Conservation (phyloP, 35 echinoderm and acorn worm species). For the Ptychodera flava region DNA sequence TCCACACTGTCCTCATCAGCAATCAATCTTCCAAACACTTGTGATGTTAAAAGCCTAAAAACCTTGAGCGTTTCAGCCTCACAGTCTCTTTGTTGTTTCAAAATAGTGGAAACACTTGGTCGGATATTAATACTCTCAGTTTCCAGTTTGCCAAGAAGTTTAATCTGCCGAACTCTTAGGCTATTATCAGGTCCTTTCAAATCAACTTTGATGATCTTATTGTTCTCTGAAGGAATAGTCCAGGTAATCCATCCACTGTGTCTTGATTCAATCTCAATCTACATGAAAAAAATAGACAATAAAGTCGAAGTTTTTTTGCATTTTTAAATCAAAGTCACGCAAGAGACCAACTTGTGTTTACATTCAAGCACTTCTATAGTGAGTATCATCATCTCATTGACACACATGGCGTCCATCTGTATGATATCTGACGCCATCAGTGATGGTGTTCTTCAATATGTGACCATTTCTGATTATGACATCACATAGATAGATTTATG, state of each 20-base stretch:
- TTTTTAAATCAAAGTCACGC: too few species aligned
- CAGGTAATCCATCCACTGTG: slow-evolving; percentile 92
- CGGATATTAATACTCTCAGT: slow-evolving; percentile 37
- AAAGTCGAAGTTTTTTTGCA: too few species aligned
- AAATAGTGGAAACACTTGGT: slow-evolving; percentile 13
- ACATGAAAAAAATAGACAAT: too few species aligned
- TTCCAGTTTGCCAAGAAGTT: slow-evolving; percentile 67
- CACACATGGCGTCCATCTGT: too few species aligned
- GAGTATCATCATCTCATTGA: too few species aligned
- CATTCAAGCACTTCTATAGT: too few species aligned
- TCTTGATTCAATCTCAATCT: slow-evolving; percentile 36
- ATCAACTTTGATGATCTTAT: slow-evolving; percentile 62
- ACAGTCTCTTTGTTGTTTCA: slow-evolving; percentile 79
- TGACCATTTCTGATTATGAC: too few species aligned
- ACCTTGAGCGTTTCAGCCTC: slow-evolving; percentile 84
- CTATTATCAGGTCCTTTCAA: slow-evolving; percentile 91
- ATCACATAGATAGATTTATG: too few species aligned
- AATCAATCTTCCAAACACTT: slow-evolving; percentile 90
- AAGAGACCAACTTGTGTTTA: too few species aligned
- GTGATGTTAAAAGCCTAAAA: slow-evolving; percentile 85
- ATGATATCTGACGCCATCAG: too few species aligned
- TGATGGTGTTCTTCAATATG: too few species aligned
- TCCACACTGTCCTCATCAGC: slow-evolving; percentile 40
- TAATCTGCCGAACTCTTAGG: slow-evolving; percentile 84
- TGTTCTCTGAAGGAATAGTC: slow-evolving; percentile 19